Evolutionary conservation across 2,797 vertebrate genomes (phyloP), one percentile per base, ranked within the genome.

Genomic region (Hozukius guyotensis): DNA sequence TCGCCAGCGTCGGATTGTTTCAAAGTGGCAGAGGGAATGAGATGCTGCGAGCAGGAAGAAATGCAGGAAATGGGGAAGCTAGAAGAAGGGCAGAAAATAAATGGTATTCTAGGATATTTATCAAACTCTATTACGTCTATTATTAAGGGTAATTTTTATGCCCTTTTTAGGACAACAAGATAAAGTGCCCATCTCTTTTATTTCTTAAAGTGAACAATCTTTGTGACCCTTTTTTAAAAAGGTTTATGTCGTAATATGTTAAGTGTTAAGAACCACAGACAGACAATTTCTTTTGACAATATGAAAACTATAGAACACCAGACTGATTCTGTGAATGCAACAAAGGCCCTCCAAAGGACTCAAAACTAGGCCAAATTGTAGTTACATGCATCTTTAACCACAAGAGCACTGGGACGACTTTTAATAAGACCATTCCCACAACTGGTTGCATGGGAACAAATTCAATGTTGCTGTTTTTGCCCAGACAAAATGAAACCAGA

Each of bases 1-100:
- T 91, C 52, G 5, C 87, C 78, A 20, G 84, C 85, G 74, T 91
- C 80, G 69, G 81, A 93, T 90, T 91, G 88, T 92, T 93, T 91
- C 73, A 84, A 88, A 90, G 90, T 81, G 89, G 86, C 59, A 49
- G 81, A 88, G 81, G 77, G 75, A 87, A 78, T 61, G 59, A 84
- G 72, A 83, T 14, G 31, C 78, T 82, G 36, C 8, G 5, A 87
- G 77, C 68, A 65, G 22, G 25, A 61, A 75, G 49, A 81, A 66
- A 75, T 56, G 74, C 70, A 72, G 53, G 31, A 68, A 68, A 80
- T 49, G 36, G 42, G 61, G 27, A 74, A 61, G 68, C 22, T 25
- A 11, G n/a, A 27, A 49, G 75, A 70, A 34, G 60, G 31, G 52
- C 32, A 14, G 36, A 52, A 83, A 65, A 78, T 18, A 38, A 61